A percentile compares a stretch with the other conserved stretches of the same genome.
phyloP scores from a whole-genome alignment of 2,797 vertebrate species.

The Calcarius lapponicus region DNA sequence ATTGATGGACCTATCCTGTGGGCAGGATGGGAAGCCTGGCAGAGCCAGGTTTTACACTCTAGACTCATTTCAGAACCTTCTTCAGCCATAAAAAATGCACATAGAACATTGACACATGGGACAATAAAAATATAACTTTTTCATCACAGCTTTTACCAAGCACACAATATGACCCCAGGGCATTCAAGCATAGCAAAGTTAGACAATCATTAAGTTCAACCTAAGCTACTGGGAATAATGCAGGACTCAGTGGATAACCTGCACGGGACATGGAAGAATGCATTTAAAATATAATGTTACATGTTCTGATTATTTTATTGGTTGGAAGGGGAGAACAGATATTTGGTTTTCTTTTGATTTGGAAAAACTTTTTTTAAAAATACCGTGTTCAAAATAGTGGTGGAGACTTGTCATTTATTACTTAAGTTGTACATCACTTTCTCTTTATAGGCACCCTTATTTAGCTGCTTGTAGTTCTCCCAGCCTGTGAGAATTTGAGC shows the following conservation, averaged over 20 bases:
- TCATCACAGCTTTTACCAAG: conserved; percentile 64
- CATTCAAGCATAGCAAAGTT: conserved; percentile 42
- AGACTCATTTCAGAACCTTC: neutral
- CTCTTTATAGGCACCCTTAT: neutral
- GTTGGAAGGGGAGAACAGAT: neutral
- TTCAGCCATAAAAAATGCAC: conserved; percentile 52
- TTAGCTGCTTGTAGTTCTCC: neutral
- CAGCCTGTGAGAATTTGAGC: neutral
- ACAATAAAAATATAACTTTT: conserved; percentile 68
- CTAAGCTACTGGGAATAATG: conserved; percentile 45
- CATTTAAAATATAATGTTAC: conserved; percentile 13
- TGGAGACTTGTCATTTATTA: neutral
- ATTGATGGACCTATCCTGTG: conserved; percentile 13
- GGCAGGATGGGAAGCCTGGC: neutral
- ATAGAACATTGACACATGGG: conserved; percentile 8
- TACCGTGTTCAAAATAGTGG: neutral
- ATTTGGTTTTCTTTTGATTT: neutral
- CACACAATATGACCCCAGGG: conserved; percentile 18
- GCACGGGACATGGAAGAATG: neutral
- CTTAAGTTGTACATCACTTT: neutral
- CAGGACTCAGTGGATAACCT: conserved; percentile 20
- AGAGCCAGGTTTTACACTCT: neutral
- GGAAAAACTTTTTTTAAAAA: neutral
- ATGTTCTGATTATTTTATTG: neutral
- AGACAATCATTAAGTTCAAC: conserved; percentile 55